Evolutionary conservation across 1,140 invertebrate genomes (phyloP).

Genomic region (Temnothorax curvispinosus): DNA sequence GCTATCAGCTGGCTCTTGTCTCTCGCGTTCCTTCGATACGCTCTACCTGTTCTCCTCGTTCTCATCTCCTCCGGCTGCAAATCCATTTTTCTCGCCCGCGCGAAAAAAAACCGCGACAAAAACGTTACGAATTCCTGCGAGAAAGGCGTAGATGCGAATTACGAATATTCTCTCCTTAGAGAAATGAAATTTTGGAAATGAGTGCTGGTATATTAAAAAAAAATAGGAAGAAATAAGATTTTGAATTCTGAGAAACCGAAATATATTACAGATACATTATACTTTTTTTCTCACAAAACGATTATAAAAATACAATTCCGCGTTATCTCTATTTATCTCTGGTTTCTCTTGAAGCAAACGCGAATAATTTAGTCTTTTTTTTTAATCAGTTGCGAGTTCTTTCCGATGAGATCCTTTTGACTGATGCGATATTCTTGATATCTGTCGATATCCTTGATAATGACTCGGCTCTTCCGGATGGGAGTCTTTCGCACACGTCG

Average conservation of each 20-base stretch:
- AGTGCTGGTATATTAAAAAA: not conserved
- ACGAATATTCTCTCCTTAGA: not conserved
- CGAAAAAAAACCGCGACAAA: not conserved
- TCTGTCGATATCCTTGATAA: not conserved
- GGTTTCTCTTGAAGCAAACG: not conserved
- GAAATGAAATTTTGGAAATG: too few relatives aligned
- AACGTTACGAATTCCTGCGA: not conserved
- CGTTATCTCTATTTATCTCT: not conserved
- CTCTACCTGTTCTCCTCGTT: not conserved
- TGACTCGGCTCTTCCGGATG: too few relatives aligned
- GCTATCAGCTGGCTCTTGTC: slow-evolving; percentile 24
- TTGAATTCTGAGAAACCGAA: not conserved
- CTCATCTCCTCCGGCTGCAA: not conserved
- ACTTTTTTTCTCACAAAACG: too few relatives aligned
- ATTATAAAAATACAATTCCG: not conserved
- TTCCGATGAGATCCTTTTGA: not conserved
- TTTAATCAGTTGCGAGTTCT: not conserved
- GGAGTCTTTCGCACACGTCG: not conserved
- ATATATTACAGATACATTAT: not conserved
- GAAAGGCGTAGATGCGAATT: not conserved
- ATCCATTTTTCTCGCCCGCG: not conserved
- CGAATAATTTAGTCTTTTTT: not conserved
- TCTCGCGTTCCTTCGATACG: not conserved
- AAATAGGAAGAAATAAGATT: not conserved
- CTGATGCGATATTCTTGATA: not conserved